A percentile compares a stretch with the other conserved stretches of the same genome.
Conservation (phyloP, 2,113 vertebrate species). For the Asarcornis scutulata region DNA sequence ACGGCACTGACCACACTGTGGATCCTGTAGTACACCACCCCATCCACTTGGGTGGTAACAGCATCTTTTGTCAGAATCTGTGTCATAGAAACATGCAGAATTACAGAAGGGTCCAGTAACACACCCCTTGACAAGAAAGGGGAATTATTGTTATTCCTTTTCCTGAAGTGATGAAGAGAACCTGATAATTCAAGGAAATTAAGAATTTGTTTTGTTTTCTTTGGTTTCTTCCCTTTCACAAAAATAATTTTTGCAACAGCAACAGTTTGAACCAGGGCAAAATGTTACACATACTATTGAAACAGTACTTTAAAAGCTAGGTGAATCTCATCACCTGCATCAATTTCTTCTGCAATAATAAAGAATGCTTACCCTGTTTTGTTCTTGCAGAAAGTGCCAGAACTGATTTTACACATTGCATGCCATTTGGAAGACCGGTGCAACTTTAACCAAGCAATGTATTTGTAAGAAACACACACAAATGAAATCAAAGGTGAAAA, state of each 20-base stretch:
- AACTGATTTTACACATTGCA: neutral
- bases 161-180: neutral
- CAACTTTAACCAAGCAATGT: neutral
- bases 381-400: neutral
- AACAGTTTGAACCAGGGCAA: neutral
- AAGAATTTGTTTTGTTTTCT: neutral
- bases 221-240: neutral
- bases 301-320: neutral
- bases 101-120: neutral
- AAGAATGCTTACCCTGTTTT: neutral
- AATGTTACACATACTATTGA: neutral
- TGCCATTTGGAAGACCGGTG: neutral
- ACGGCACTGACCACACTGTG: constrained; percentile 89
- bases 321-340: neutral
- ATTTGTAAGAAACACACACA: neutral
- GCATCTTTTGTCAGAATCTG: constrained; percentile 93
- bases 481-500: neutral
- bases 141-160: neutral
- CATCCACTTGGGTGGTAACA: constrained; percentile 88
- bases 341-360: neutral
- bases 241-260: neutral
- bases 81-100: neutral
- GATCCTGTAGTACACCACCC: constrained; percentile 91
- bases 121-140: neutral
- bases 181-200: neutral